phyloP scores from a whole-genome alignment of 2,888 invertebrate species.

The Pristionchus maxplancki region DNA sequence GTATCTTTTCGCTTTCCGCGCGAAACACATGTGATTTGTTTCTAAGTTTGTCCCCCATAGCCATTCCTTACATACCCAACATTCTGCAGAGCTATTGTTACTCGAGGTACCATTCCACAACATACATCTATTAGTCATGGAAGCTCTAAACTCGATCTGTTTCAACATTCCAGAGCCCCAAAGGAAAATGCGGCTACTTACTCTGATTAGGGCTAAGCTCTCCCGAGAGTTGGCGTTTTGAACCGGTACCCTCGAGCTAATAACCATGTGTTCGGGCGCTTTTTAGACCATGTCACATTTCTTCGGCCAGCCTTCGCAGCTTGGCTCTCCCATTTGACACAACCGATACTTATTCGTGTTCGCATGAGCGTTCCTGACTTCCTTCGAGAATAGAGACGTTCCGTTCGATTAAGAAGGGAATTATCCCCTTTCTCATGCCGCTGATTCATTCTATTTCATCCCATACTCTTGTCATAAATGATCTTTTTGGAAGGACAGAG shows the following conservation, averaged over 20 bases:
- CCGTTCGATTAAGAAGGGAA: neutral
- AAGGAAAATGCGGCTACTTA: conserved; percentile 8
- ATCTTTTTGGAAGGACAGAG: neutral
- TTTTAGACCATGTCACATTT: neutral
- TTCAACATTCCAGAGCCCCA: neutral
- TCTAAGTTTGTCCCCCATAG: neutral
- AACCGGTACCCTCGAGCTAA: conserved; percentile 34
- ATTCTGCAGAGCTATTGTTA: neutral
- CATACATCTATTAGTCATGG: neutral
- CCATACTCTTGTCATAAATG: neutral
- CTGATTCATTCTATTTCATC: neutral
- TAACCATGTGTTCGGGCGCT: neutral
- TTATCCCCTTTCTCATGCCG: neutral
- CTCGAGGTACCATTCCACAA: neutral
- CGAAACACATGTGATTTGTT: neutral
- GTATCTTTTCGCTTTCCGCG: neutral
- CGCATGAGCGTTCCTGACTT: neutral
- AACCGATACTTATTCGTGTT: neutral
- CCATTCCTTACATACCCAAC: neutral
- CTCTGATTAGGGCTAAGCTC: conserved; percentile 35
- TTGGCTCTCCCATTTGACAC: neutral
- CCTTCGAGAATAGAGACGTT: neutral
- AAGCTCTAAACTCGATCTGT: conserved; percentile 23
- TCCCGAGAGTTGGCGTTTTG: neutral
- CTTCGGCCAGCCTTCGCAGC: neutral